Conservation (phyloP, 2,888 invertebrate genomes). For the Fragum whitleyi region DNA sequence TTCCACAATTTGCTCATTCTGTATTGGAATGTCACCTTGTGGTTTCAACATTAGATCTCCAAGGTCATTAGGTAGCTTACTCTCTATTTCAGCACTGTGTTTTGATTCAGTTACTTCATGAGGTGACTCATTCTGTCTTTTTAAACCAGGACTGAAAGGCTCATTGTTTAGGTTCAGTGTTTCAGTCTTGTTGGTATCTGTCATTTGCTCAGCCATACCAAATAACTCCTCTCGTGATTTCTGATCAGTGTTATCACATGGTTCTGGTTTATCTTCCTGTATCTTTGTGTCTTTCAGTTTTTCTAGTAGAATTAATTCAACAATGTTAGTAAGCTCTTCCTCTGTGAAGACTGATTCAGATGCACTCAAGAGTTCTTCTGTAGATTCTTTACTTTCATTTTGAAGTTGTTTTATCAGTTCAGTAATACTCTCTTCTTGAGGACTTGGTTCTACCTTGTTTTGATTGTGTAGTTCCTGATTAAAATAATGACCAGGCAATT, state of each 20-base stretch:
- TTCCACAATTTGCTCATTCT: background rate
- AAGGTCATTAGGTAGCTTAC: background rate
- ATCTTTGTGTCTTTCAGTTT: background rate
- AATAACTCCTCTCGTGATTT: background rate
- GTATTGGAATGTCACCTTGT: background rate
- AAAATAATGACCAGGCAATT: background rate
- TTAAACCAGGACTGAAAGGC: background rate
- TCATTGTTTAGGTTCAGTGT: background rate
- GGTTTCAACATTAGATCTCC: background rate
- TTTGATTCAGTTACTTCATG: background rate
- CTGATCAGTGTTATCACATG: background rate
- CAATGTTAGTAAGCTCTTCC: background rate
- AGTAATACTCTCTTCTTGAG: background rate
- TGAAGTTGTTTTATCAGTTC: background rate
- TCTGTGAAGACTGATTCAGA: background rate
- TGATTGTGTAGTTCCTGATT: background rate
- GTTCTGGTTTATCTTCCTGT: background rate
- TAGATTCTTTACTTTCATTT: background rate
- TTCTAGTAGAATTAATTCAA: background rate
- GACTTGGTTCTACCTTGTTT: background rate
- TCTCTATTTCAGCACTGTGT: background rate
- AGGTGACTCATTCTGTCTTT: background rate
- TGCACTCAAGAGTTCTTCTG: background rate
- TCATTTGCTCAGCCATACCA: background rate
- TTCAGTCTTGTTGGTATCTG: background rate